Percentiles rank a stretch among this genome's conserved stretches.
These are phyloP conservation scores for Chrysomela aeneicollis DNA, from an alignment of 2,888 invertebrate species.

Conservation along the genomic window DNA sequence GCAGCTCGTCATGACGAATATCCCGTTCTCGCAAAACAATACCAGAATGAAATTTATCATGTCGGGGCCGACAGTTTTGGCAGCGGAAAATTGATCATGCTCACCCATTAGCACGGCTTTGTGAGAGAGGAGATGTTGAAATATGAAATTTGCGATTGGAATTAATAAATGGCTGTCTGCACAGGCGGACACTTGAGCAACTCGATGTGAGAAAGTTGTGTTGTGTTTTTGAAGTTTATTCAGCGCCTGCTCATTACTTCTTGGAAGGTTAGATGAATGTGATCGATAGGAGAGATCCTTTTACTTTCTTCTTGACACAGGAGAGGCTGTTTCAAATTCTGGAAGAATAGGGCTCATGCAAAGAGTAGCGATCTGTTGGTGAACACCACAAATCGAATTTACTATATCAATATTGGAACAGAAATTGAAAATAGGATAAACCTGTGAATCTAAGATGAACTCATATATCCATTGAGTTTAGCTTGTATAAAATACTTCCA, in stretches of 20 bases:
- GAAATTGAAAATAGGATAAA: too few species aligned
- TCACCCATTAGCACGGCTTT: constrained; percentile 41
- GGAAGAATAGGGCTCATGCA: too few species aligned
- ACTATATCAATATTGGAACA: too few species aligned
- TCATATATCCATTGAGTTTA: too few species aligned
- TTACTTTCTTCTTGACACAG: too few species aligned
- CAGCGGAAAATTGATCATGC: constrained; percentile 53
- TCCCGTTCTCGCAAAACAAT: constrained; percentile 53
- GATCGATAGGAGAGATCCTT: neutral
- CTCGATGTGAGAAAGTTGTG: constrained; percentile 4
- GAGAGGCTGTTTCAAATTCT: too few species aligned
- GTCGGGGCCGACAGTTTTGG: constrained; percentile 51
- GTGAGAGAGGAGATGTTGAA: constrained; percentile 23
- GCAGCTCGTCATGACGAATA: constrained; percentile 55
- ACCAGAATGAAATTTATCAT: constrained; percentile 55
- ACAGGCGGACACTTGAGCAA: constrained; percentile 14
- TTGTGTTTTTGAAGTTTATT: constrained; percentile 16
- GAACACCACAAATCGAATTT: too few species aligned
- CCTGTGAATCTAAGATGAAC: too few species aligned
- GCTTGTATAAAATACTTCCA: too few species aligned
- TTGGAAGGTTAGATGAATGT: constrained; percentile 3
- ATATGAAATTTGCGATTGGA: constrained; percentile 26
- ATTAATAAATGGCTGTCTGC: constrained; percentile 23
- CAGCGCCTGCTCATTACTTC: constrained; percentile 7
- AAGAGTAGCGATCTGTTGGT: too few species aligned